Base-by-base conservation (phyloP, 2,888 invertebrate genomes). In the Rhagonycha fulva region DNA sequence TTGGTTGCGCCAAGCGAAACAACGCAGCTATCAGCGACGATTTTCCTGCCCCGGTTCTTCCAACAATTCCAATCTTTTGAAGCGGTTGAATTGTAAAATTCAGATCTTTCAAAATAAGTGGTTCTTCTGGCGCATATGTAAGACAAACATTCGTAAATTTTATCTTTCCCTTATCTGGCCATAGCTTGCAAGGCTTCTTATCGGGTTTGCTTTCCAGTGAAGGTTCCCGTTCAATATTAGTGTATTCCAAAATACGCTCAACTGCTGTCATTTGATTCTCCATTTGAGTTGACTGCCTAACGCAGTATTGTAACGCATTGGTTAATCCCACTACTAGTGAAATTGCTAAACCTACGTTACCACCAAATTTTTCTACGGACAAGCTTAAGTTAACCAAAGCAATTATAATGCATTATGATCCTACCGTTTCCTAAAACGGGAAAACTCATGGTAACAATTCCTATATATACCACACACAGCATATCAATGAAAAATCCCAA, bases 401-500 rank as follows among this genome's bases (percentile, higher is more conserved):
- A 47, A 30, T 10, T 47, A 7, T 47, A 1, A n/a, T 5, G 2
- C 7, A n/a, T 47, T n/a, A 2, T n/a, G 4, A 19, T 67, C 9
- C 14, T 62, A 90, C 90, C 89, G 85, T 88, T 89, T 47, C 91
- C 90, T 68, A 94, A 89, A 0, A 95, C 86, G 72, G 98, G 92
- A 87, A 97, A 96, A 83, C 95, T 95, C 82, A 96, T 89, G 0
- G 97, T 95, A 0, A 98, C 97, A 66, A 95, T 87, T 0, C 93
- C 92, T 76, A 98, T 95, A 87, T 97, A 98, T 5, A 95, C 80
- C 0, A 96, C 92, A 85, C 98, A 98, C 71, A 97, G 91, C 80
- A 96, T 90, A 86, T 99, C 99, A 83, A 99, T 88, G 92, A 96
- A 96, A 84, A 97, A 95, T 0, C 97, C 98, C 84, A 99, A 97